Percentiles rank a stretch among this genome's conserved stretches.
phyloP scores from a whole-genome alignment of 2,888 invertebrate genomes.

The Cephus runcator region DNA sequence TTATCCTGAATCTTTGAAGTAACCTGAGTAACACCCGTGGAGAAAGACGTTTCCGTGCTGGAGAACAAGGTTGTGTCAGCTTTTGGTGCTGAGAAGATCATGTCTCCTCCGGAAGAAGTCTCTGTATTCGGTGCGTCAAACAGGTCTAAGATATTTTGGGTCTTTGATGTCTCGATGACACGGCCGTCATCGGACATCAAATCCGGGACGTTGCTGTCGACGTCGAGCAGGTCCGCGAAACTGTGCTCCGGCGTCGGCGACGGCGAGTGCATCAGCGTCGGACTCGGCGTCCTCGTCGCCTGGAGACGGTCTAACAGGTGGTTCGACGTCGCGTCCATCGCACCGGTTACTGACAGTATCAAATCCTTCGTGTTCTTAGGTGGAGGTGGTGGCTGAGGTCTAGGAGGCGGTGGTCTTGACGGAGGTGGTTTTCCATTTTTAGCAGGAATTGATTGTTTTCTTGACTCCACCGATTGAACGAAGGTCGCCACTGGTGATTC shows the following conservation, averaged over 20 bases:
- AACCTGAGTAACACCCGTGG: constrained; percentile 33
- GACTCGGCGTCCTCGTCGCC: constrained; percentile 87
- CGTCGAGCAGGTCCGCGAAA: constrained; percentile 74
- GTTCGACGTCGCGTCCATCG: constrained; percentile 88
- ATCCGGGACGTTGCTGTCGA: constrained; percentile 64
- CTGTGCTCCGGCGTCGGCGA: constrained; percentile 82
- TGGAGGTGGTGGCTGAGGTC: constrained; percentile 72
- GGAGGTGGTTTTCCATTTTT: constrained; percentile 49
- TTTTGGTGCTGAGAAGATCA: constrained; percentile 37
- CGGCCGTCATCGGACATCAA: constrained; percentile 62
- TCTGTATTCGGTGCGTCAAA: constrained; percentile 55
- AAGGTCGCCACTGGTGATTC: constrained; percentile 16
- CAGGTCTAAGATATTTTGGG: constrained; percentile 56
- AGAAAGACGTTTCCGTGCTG: constrained; percentile 35
- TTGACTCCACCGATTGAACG: not conserved
- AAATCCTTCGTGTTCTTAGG: constrained; percentile 87
- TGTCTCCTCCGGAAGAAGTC: constrained; percentile 23
- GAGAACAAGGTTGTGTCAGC: constrained; percentile 27
- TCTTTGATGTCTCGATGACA: constrained; percentile 28
- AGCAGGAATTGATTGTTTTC: not conserved
- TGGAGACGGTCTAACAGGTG: constrained; percentile 85
- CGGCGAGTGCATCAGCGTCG: constrained; percentile 87
- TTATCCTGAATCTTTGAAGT: constrained; percentile 40
- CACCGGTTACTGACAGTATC: constrained; percentile 86
- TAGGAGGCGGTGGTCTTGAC: constrained; percentile 66